Evolutionary conservation across 2,888 invertebrate genomes (phyloP).

Genomic region (Formica aserva): DNA sequence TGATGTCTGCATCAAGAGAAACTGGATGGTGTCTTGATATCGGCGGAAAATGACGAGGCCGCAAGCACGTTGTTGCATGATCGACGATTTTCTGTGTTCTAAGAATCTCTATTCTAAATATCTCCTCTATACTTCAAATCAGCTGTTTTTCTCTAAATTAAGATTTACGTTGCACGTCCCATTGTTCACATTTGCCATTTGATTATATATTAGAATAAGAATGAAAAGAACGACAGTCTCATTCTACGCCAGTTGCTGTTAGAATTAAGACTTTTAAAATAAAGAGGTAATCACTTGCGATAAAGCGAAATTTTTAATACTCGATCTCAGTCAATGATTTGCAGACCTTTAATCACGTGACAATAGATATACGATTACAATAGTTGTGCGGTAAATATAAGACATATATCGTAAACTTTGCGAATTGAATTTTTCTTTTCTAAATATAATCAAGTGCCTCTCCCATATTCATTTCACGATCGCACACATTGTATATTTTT

Average conservation of each 20-base stretch:
- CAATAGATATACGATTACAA: too few species aligned
- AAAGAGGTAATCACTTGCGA: too few species aligned
- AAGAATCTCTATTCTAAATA: neutral
- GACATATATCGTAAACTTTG: too few species aligned
- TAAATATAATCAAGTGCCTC: too few species aligned
- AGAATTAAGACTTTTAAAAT: neutral
- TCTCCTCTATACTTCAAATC: neutral
- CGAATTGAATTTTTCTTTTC: neutral
- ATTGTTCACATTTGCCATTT: neutral
- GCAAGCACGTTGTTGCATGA: slow-evolving; percentile 88
- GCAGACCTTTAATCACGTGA: neutral
- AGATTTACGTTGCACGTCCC: neutral
- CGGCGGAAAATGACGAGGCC: slow-evolving; percentile 94
- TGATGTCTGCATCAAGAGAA: slow-evolving; percentile 94
- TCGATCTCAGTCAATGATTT: neutral
- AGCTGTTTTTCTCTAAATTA: neutral
- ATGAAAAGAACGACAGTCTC: too few species aligned
- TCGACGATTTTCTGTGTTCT: neutral
- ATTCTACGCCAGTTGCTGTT: too few species aligned
- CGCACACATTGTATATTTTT: too few species aligned
- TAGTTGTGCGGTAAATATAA: too few species aligned
- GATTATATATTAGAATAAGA: neutral
- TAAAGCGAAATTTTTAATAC: neutral
- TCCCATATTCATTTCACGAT: too few species aligned
- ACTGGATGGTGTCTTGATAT: slow-evolving; percentile 89